Conservation (phyloP, 2,888 invertebrate genomes). For the Cerastis rubricosa region DNA sequence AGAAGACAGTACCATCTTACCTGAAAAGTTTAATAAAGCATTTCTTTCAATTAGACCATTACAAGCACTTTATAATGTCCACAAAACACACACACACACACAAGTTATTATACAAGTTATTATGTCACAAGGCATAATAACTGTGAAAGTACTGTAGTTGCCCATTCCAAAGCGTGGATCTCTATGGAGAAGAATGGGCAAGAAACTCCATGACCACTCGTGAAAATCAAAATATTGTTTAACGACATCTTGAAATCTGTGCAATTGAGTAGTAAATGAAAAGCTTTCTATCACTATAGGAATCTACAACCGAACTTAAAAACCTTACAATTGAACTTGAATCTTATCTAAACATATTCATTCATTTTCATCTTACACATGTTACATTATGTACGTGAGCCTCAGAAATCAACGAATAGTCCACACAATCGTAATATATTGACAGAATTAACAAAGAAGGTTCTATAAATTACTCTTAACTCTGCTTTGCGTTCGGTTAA, state of each 20-base stretch:
- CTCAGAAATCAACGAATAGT: conserved; percentile 36
- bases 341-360: neutral
- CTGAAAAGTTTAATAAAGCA: too few species aligned
- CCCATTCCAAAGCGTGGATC: too few species aligned
- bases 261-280: neutral
- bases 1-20: too few species aligned
- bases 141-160: too few species aligned
- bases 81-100: too few species aligned
- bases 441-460: conserved; percentile 50
- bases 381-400: conserved; percentile 35
- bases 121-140: too few species aligned
- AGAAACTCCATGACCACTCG: too few species aligned
- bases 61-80: too few species aligned
- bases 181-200: too few species aligned
- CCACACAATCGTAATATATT: conserved; percentile 51
- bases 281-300: neutral
- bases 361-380: conserved; percentile 21
- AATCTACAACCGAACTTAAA: conserved; percentile 8
- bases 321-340: conserved; percentile 8
- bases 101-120: too few species aligned
- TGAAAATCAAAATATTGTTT: too few species aligned
- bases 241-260: neutral
- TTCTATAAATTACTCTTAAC: conserved; percentile 60
- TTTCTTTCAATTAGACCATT: too few species aligned
- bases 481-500: conserved; percentile 45